phyloP scores from a whole-genome alignment of 2,113 vertebrate genomes.

The Pseudopipra pipra region DNA sequence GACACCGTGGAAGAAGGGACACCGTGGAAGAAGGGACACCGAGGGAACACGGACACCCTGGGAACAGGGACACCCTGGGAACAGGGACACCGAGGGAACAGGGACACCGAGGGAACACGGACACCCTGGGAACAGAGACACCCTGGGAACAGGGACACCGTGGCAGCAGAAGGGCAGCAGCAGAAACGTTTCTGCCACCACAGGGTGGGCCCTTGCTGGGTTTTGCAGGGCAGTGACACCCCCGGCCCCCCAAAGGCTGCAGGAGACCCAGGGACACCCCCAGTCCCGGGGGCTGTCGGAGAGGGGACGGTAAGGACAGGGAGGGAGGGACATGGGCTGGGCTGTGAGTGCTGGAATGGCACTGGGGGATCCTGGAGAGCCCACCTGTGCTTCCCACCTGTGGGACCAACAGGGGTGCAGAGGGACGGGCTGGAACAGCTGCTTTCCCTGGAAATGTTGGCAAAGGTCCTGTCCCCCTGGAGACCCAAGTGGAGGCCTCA shows the following conservation, averaged over 20 bases:
- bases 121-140: not conserved
- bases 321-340: rapidly evolving
- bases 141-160: not conserved
- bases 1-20: not conserved
- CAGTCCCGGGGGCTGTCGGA: not conserved
- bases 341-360: not conserved
- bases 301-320: rapidly evolving
- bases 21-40: rapidly evolving
- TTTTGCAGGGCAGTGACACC: no score
- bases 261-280: not conserved
- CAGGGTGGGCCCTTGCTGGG: rapidly evolving
- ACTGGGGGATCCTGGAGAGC: rapidly evolving
- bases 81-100: rapidly evolving
- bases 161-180: not conserved
- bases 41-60: rapidly evolving
- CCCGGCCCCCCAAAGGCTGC: rapidly evolving
- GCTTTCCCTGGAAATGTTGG: rapidly evolving
- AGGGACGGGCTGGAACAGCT: rapidly evolving
- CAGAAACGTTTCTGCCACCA: not conserved
- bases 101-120: rapidly evolving
- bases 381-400: rapidly evolving
- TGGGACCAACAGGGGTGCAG: not conserved
- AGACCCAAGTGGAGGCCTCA: not conserved
- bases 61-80: not conserved
- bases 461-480: rapidly evolving